Conservation (phyloP, 2,797 vertebrate genomes). For the Sylvilagus floridanus region DNA sequence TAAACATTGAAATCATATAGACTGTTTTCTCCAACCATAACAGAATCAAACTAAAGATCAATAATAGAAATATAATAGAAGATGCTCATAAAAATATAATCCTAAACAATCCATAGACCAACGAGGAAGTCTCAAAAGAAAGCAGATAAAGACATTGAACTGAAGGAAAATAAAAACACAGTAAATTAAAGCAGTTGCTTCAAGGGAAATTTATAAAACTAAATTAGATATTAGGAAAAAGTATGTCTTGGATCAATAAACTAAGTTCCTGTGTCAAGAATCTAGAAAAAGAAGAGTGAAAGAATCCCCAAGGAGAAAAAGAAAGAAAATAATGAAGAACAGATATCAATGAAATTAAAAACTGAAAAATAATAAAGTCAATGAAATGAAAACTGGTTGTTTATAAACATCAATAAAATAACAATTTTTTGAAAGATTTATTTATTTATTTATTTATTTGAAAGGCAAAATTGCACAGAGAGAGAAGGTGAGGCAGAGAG, state of each 20-base stretch:
- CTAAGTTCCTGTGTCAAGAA: background rate
- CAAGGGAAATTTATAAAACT: background rate
- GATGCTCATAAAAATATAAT: background rate
- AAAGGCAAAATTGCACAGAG: too few relatives aligned
- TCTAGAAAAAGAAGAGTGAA: background rate
- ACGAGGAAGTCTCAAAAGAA: background rate
- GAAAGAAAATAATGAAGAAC: background rate
- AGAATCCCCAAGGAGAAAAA: background rate
- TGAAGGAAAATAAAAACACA: background rate
- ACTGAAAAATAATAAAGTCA: too few relatives aligned
- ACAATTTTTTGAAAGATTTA: too few relatives aligned
- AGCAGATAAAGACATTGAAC: background rate
- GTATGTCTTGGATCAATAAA: background rate
- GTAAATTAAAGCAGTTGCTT: background rate
- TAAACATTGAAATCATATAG: background rate
- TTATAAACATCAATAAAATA: too few relatives aligned
- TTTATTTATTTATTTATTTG: too few relatives aligned
- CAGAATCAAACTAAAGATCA: background rate
- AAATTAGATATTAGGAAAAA: background rate
- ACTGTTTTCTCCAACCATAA: background rate
- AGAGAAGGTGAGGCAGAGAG: too few relatives aligned
- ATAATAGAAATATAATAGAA: background rate
- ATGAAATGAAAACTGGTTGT: too few relatives aligned
- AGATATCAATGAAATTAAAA: too few relatives aligned
- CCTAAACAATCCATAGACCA: background rate